Evolutionary conservation across 2,113 vertebrate genomes (phyloP).

Genomic region (Bubalus kerabau): DNA sequence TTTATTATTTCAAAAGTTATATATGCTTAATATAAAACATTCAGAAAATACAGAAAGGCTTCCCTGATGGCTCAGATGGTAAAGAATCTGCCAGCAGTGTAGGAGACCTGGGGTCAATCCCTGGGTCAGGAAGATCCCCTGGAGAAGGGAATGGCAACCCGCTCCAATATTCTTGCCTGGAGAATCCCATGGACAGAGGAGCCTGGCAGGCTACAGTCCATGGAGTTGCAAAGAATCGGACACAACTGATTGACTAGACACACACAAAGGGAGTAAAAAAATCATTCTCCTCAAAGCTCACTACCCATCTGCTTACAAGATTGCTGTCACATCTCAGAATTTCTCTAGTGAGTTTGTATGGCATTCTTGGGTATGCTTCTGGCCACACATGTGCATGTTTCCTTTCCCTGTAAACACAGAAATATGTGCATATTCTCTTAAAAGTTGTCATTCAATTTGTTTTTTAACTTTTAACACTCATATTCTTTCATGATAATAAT

Average conservation of each 20-base stretch:
- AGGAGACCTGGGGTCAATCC: not conserved
- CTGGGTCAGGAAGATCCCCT: not conserved
- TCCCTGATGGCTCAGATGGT: not conserved
- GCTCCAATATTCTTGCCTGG: not conserved
- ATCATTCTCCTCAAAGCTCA: not conserved
- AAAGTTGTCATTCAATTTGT: not conserved
- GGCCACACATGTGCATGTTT: not conserved
- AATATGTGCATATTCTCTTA: not conserved
- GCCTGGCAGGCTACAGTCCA: not conserved
- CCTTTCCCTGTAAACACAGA: not conserved
- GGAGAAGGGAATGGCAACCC: not conserved
- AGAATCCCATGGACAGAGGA: not conserved
- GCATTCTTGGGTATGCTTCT: not conserved
- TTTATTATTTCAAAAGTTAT: not conserved
- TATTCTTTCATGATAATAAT: not conserved
- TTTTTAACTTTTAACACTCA: not conserved
- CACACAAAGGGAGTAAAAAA: not conserved
- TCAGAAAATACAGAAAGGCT: not conserved
- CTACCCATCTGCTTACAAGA: not conserved
- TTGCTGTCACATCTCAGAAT: not conserved
- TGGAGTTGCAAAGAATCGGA: not conserved
- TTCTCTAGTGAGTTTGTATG: not conserved
- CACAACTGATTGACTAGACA: not conserved
- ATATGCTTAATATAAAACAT: not conserved
- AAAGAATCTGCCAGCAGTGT: not conserved